A percentile compares a stretch with the other conserved stretches of the same genome.
phyloP scores from a whole-genome alignment of 2,888 invertebrate genomes.

The Acrobasis suavella region DNA sequence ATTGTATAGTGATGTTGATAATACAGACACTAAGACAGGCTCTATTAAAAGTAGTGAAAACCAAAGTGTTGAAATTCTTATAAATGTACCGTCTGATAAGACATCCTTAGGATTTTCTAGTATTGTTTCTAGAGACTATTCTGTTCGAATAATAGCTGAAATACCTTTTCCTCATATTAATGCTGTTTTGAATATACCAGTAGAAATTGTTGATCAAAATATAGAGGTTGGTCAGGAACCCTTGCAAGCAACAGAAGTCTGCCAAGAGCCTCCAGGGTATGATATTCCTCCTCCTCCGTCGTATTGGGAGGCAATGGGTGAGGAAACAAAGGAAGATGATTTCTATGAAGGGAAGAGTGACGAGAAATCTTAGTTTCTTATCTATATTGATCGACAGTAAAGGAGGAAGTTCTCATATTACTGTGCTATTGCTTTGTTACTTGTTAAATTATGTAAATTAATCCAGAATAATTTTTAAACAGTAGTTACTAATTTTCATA shows the following conservation, averaged over 20 bases:
- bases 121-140: conserved; percentile 41
- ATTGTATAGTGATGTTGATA: conserved; percentile 30
- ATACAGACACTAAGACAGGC: conserved; percentile 38
- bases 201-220: conserved; percentile 40
- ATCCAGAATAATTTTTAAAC: too few relatives aligned
- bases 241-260: conserved; percentile 30
- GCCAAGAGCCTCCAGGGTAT: conserved; percentile 19
- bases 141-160: conserved; percentile 37
- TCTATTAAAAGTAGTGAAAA: conserved; percentile 34
- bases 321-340: conserved; percentile 27
- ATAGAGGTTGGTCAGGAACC: conserved; percentile 30
- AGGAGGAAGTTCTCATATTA: too few relatives aligned
- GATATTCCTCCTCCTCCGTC: conserved; percentile 36
- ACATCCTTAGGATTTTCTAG: conserved; percentile 41
- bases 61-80: conserved; percentile 30
- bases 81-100: conserved; percentile 34
- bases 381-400: too few relatives aligned
- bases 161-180: conserved; percentile 46
- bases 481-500: too few relatives aligned
- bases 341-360: conserved; percentile 2
- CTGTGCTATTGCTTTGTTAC: too few relatives aligned
- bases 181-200: conserved; percentile 39
- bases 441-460: not conserved
- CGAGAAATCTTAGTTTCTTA: conserved; percentile 13
- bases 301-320: conserved; percentile 43